phyloP scores from a whole-genome alignment of 2,888 invertebrate species.

The Plebejus melissa region DNA sequence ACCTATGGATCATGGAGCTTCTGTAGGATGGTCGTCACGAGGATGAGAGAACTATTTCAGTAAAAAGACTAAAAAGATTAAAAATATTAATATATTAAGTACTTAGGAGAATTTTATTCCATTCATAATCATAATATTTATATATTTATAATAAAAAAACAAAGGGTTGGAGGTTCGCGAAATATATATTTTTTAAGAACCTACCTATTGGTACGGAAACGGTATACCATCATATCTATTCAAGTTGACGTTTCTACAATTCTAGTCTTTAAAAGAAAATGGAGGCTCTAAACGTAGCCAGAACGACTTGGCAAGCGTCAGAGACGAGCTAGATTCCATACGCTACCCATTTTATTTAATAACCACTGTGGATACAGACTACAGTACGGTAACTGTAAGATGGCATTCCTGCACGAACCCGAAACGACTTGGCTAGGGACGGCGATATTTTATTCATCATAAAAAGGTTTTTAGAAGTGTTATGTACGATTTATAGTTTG shows the following conservation, averaged over 20 bases:
- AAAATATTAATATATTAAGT: too few species aligned
- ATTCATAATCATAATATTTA: too few species aligned
- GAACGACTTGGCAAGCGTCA: not conserved
- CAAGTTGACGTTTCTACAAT: not conserved
- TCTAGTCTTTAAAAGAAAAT: not conserved
- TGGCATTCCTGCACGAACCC: conserved; percentile 24
- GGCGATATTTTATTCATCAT: conserved; percentile 7
- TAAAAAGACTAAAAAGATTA: too few species aligned
- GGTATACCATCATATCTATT: too few species aligned
- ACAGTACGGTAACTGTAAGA: conserved; percentile 24
- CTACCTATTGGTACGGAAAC: too few species aligned
- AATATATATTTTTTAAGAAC: too few species aligned
- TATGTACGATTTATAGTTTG: not conserved
- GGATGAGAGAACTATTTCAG: too few species aligned
- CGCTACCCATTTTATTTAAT: conserved; percentile 25
- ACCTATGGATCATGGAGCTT: too few species aligned
- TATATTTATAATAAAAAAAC: too few species aligned
- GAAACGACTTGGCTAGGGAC: conserved; percentile 15
- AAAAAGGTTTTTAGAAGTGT: not conserved
- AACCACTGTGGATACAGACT: conserved; percentile 12
- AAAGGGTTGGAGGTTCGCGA: too few species aligned
- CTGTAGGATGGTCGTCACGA: too few species aligned
- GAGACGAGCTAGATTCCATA: conserved; percentile 14
- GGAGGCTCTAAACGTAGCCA: not conserved
- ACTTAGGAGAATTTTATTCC: too few species aligned